Evolutionary conservation across 2,888 invertebrate genomes (phyloP), one percentile per base, ranked within the genome.

Genomic region (Watsonalla cultraria): DNA sequence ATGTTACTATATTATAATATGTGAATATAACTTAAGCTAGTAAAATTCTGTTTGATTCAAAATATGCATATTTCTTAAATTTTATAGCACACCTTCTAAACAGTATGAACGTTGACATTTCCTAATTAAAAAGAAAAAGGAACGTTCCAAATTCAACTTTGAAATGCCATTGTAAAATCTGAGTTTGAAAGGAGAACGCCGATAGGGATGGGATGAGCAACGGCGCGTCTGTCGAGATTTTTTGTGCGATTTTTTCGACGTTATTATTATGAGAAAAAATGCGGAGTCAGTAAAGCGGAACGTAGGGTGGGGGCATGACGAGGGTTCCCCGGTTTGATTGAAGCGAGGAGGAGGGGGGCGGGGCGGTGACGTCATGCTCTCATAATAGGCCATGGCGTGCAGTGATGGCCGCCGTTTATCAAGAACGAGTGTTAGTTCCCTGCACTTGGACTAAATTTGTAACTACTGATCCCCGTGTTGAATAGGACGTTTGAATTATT

Each of bases 231-330:
- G 89, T 86, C 86, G 84, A 88, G 87, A 88, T 88, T 90, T 90
- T 89, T 90, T 90, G 86, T 69, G 81, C 85, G 86, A 86, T 88
- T 90, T 90, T 90, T 90, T 89, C 84, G 78, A 89, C 88, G 86
- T 87, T 90, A 89, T 90, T 90, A 90, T 90, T 90, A 90, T 88
- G 88, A 87, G 86, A 88, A 81, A 89, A 90, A 90, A 90, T 90
- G 88, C 86, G 78, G 82, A 90, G 89, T 90, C 90, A 88, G 89
- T 89, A 85, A 84, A 86, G 86, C 87, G 85, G 79, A 86, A 85
- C 88, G 88, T 81, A 71, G 89, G 89, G 90, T 89, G 90, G 90
- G 87, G 86, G 82, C 80, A 81, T 89, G 89, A 89, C 88, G 89
- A 90, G 90, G 90, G 89, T 90, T 87, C 89, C 88, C 84, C 87